A percentile compares a stretch with the other conserved stretches of the same genome.
Evolutionary conservation across 1,140 invertebrate genomes (phyloP).

Genomic region (Leptopilina boulardi): DNA sequence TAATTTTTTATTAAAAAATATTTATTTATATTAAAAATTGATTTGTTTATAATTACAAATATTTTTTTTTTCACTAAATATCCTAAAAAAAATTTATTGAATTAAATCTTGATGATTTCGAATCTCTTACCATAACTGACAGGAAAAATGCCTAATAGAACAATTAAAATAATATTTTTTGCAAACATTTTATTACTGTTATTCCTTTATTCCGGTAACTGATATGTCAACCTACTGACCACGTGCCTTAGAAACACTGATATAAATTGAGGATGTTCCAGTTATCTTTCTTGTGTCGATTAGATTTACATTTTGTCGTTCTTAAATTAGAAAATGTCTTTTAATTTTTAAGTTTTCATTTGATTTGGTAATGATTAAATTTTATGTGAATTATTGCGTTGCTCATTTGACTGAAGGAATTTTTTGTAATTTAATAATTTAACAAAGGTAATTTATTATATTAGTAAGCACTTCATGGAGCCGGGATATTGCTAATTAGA

Average conservation of each 20-base stretch:
- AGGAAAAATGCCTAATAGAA: constrained; percentile 3
- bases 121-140: constrained; percentile 7
- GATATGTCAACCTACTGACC: constrained; percentile 13
- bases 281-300: constrained; percentile 17
- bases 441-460: too few relatives aligned
- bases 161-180: not conserved
- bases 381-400: too few relatives aligned
- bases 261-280: constrained; percentile 19
- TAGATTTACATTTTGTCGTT: constrained; percentile 9
- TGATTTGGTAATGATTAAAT: too few relatives aligned
- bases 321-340: not conserved
- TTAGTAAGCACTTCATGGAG: too few relatives aligned
- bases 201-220: too few relatives aligned
- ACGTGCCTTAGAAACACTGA: constrained; percentile 1
- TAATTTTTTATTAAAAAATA: too few relatives aligned
- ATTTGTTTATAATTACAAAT: not conserved
- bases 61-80: not conserved
- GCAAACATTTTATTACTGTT: not conserved
- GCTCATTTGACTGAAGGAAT: too few relatives aligned
- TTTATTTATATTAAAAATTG: too few relatives aligned
- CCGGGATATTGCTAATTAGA: too few relatives aligned
- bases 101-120: too few relatives aligned
- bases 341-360: not conserved
- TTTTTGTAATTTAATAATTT: too few relatives aligned
- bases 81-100: not conserved